Base-by-base conservation (phyloP, 2,797 vertebrate species). In the Psittacula echo region DNA sequence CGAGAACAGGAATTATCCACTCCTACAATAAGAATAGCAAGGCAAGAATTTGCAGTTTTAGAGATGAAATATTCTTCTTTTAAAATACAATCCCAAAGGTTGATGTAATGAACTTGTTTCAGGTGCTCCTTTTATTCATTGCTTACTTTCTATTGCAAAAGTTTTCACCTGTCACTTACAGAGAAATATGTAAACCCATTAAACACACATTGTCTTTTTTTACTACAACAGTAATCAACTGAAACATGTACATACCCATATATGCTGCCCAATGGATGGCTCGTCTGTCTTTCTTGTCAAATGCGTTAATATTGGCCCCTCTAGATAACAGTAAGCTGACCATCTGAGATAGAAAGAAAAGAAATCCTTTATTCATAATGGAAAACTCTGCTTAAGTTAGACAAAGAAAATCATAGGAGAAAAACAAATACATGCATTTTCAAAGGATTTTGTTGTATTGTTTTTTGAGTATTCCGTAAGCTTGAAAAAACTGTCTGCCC, bases 181-280 rank as follows among this genome's bases (percentile, higher is more conserved):
- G 75, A 74, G 32, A 91, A 87, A 68, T 44, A 74, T 0, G 15
- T 48, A 76, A 87, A 80, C 11, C 11, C n/a, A 32, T 6, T 58
- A 62, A 89, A 58, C 3, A 56, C 13, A 16, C 44, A 5, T 39
- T 8, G 13, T 48, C 44, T 44, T 89, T 91, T 83, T 90, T 83
- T 10, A 23, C 72, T 76, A 85, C 19, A 81, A 51, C 12, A 92
- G 80, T 39, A 94, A 85, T 29, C 29, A 91, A 61, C 37, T 47
- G n/a, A 78, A 94, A 85, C 71, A 68, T 4, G 27, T 95, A 97
- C 98, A 96, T 99, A 99, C 99, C 99, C 99, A 99, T 99, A 97
- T 99, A 99, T 45, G 99, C 99, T 78, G 99, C 99, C 99, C 99
- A 99, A 93, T 99, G 99, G 95, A 99, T 99, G 66, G 99, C 99